These are phyloP conservation scores for Crocallis elinguaria DNA, from an alignment of 2,888 invertebrate genomes.

Conservation along the genomic window DNA sequence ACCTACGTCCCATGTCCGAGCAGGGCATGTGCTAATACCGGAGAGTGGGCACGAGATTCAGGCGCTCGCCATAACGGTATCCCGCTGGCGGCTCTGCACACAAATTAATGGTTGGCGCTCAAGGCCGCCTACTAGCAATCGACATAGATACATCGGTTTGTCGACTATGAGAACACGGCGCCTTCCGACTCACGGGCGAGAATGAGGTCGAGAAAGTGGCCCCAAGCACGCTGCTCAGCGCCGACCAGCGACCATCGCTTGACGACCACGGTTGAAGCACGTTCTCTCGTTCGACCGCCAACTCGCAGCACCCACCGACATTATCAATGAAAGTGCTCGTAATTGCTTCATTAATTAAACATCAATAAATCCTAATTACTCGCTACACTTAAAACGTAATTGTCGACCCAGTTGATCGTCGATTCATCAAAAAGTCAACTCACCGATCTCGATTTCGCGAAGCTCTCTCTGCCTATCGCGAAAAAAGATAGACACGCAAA, in stretches of 20 bases:
- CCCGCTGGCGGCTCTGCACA: slow-evolving; percentile 74
- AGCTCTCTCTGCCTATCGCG: slow-evolving; percentile 58
- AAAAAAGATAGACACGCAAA: slow-evolving; percentile 47
- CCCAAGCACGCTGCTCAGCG: slow-evolving; percentile 46
- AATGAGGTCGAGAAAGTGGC: slow-evolving; percentile 80
- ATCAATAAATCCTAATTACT: slow-evolving; percentile 51
- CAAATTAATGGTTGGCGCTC: slow-evolving; percentile 81
- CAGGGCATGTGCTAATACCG: slow-evolving; percentile 55
- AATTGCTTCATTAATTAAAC: slow-evolving; percentile 51
- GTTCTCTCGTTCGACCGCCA: background rate
- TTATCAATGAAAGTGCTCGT: slow-evolving; percentile 18
- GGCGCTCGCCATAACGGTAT: slow-evolving; percentile 76
- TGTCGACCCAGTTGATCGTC: slow-evolving; percentile 41
- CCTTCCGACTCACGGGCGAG: slow-evolving; percentile 70
- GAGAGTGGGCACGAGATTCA: slow-evolving; percentile 69
- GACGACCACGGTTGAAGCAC: slow-evolving; percentile 33
- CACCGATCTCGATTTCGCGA: slow-evolving; percentile 51
- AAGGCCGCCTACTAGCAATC: slow-evolving; percentile 83
- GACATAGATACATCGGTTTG: slow-evolving; percentile 82
- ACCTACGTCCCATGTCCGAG: slow-evolving; percentile 33
- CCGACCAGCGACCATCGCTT: slow-evolving; percentile 33
- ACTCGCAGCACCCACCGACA: background rate
- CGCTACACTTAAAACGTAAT: slow-evolving; percentile 45
- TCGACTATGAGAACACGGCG: slow-evolving; percentile 78
- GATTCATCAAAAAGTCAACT: slow-evolving; percentile 41